phyloP scores from a whole-genome alignment of 2,113 vertebrate genomes.

The Anguilla rostrata region DNA sequence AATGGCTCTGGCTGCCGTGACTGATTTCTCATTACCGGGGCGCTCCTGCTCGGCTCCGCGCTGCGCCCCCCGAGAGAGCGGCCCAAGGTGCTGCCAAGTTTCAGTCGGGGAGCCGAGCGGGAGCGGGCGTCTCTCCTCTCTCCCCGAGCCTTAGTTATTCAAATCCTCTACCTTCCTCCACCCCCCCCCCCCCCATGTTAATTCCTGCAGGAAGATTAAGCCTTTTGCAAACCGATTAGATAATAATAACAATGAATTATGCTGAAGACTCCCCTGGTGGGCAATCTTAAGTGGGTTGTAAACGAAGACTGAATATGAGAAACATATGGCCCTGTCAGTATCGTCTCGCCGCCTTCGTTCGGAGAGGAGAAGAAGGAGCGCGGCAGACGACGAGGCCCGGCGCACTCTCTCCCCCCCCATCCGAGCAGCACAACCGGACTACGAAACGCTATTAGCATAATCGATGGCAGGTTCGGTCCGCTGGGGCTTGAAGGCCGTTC shows the following conservation, averaged over 20 bases:
- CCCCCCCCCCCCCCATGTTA: neutral
- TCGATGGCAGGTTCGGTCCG: constrained; percentile 49
- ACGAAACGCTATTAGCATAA: constrained; percentile 46
- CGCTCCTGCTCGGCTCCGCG: neutral
- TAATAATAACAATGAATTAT: constrained; percentile 18
- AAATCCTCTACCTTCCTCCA: neutral
- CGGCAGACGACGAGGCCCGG: constrained; percentile 31
- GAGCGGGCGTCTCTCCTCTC: neutral
- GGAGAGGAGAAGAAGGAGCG: constrained; percentile 21
- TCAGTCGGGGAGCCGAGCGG: neutral
- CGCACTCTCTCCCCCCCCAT: constrained; percentile 20
- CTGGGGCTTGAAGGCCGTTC: constrained; percentile 50
- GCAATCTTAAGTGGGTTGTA: constrained; percentile 13
- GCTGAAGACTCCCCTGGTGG: constrained; percentile 7
- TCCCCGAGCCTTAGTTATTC: neutral
- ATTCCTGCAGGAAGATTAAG: constrained; percentile 16
- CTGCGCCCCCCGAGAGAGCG: neutral
- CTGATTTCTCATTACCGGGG: constrained; percentile 12
- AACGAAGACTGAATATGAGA: neutral
- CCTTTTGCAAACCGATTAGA: constrained; percentile 2
- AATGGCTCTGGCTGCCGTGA: constrained; percentile 6
- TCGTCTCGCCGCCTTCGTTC: neutral
- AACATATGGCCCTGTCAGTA: neutral
- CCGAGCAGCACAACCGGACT: constrained; percentile 35
- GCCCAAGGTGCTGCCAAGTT: neutral